These are phyloP conservation scores for Gymnoscopelus braueri DNA, from an alignment of 2,797 vertebrate genomes.

Conservation along the genomic window DNA sequence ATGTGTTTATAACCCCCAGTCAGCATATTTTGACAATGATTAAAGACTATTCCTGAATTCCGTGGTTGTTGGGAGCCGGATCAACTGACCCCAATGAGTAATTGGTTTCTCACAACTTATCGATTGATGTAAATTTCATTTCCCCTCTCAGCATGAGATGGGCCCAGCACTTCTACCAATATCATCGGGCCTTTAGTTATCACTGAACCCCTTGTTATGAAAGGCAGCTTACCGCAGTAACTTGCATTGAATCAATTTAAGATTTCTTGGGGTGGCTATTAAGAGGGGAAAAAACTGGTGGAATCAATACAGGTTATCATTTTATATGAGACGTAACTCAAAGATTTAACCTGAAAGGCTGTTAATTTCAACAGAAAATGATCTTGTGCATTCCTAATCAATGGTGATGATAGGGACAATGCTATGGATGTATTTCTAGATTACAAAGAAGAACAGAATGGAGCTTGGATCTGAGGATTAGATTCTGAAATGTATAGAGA, in stretches of 20 bases:
- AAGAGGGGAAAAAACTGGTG: conserved; percentile 30
- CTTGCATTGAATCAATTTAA: too few relatives aligned
- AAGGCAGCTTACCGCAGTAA: too few relatives aligned
- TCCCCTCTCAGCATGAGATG: not conserved
- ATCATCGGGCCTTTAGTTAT: not conserved
- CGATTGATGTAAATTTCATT: not conserved
- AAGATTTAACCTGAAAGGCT: conserved; percentile 8
- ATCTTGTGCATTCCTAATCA: conserved; percentile 18
- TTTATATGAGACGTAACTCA: conserved; percentile 16
- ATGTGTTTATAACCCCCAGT: too few relatives aligned
- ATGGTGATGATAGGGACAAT: conserved; percentile 9
- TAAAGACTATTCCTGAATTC: too few relatives aligned
- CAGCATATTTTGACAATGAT: too few relatives aligned
- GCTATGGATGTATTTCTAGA: conserved; percentile 5
- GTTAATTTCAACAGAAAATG: conserved; percentile 3
- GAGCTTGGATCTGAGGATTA: conserved; percentile 23
- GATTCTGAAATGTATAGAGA: conserved; percentile 51
- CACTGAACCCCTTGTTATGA: not conserved
- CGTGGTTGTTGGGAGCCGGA: too few relatives aligned
- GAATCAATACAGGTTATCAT: conserved; percentile 5
- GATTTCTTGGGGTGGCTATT: conserved; percentile 15
- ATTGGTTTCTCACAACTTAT: too few relatives aligned
- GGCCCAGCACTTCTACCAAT: not conserved
- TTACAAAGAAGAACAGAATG: conserved; percentile 15
- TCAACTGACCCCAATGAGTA: too few relatives aligned